These are phyloP conservation scores for Eupeodes luniger DNA, from an alignment of 2,888 invertebrate genomes.

Conservation along the genomic window DNA sequence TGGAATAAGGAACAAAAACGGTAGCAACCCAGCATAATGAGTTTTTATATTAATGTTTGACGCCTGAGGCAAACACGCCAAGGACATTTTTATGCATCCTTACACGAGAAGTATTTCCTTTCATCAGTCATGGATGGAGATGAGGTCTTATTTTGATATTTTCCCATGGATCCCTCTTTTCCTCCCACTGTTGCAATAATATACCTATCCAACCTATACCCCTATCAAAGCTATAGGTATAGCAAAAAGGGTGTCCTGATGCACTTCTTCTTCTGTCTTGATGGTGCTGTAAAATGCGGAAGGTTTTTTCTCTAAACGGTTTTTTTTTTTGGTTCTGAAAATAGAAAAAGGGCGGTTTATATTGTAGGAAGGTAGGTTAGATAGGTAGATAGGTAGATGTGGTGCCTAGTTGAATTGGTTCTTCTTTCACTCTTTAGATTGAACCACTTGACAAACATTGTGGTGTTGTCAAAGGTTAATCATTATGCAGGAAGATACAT, in stretches of 20 bases:
- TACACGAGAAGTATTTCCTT: conserved; percentile 40
- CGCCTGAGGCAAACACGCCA: conserved; percentile 56
- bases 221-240: background rate
- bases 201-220: background rate
- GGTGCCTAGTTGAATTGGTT: conserved; percentile 30
- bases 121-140: conserved; percentile 58
- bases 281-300: conserved; percentile 27
- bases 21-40: conserved; percentile 49
- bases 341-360: background rate
- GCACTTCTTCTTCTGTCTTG: conserved; percentile 4
- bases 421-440: conserved; percentile 60
- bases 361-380: no score
- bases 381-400: background rate
- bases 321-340: conserved; percentile 14
- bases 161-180: conserved; percentile 21
- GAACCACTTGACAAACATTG: conserved; percentile 73
- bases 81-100: conserved; percentile 46
- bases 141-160: conserved; percentile 62
- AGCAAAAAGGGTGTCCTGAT: conserved; percentile 21
- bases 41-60: conserved; percentile 66
- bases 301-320: conserved; percentile 50
- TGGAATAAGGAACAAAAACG: conserved; percentile 2
- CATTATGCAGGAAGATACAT: conserved; percentile 70
- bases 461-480: conserved; percentile 75
- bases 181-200: background rate